phyloP scores from a whole-genome alignment of 2,888 invertebrate genomes.

The Uropetala carovei region DNA sequence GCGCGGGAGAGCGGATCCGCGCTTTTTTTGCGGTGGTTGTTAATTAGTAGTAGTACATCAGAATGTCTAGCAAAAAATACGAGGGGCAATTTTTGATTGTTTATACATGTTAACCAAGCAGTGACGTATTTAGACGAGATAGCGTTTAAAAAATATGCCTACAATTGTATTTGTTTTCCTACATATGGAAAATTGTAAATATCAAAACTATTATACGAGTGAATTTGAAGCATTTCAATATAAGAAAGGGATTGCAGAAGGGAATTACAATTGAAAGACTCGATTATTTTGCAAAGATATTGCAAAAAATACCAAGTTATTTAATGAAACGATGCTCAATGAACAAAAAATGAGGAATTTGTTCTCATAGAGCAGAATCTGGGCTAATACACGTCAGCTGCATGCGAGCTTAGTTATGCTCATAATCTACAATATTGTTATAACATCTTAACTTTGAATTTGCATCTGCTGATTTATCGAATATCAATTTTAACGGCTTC shows the following conservation, averaged over 20 bases:
- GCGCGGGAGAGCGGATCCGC: neutral
- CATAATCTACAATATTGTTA: neutral
- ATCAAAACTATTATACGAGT: neutral
- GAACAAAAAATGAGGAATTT: too few species aligned
- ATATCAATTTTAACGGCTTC: neutral
- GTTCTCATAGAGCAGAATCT: too few species aligned
- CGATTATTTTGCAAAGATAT: too few species aligned
- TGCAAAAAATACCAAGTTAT: too few species aligned
- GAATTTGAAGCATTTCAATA: neutral
- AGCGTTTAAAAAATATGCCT: neutral
- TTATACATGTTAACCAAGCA: neutral
- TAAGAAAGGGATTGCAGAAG: too few species aligned
- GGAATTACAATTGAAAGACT: too few species aligned
- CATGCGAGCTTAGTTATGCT: neutral
- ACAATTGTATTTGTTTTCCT: neutral
- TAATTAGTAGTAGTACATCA: neutral
- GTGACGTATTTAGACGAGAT: neutral
- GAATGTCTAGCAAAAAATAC: neutral
- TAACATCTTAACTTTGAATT: neutral
- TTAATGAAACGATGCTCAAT: too few species aligned
- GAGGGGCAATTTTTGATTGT: neutral
- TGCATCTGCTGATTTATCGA: slow-evolving; percentile 7
- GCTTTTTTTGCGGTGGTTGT: neutral
- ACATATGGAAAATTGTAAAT: neutral
- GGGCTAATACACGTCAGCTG: too few species aligned